Evolutionary conservation across 2,113 vertebrate genomes (phyloP).

Genomic region (Arvicanthis niloticus): DNA sequence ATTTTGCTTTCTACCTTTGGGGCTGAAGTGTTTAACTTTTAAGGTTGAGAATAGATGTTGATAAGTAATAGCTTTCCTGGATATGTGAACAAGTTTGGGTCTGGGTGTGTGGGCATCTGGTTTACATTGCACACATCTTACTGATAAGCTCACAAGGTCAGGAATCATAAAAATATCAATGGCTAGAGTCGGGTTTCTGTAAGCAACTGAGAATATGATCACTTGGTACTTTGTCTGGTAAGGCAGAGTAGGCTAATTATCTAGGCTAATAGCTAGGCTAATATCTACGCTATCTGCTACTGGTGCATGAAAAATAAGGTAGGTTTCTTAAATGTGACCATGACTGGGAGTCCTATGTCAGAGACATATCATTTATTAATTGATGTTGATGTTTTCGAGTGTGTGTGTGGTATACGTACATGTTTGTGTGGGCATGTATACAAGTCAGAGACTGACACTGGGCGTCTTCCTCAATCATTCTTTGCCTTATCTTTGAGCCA

Average conservation of each 20-base stretch:
- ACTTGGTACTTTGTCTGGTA: background rate
- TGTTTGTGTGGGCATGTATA: background rate
- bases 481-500: background rate
- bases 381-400: background rate
- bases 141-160: too few species aligned
- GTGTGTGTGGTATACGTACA: background rate
- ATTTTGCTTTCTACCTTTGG: background rate
- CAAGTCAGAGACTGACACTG: background rate
- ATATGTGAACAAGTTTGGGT: background rate
- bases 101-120: background rate
- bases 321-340: background rate
- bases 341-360: background rate
- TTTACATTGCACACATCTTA: background rate
- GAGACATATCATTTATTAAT: background rate
- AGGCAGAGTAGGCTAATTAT: background rate
- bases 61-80: background rate
- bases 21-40: constrained; percentile 35
- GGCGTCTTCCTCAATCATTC: background rate
- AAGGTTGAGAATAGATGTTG: background rate
- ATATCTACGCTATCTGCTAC: background rate
- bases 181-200: background rate
- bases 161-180: background rate
- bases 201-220: background rate
- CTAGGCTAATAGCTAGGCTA: too few species aligned
- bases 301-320: background rate